phyloP scores from a whole-genome alignment of 1,140 invertebrate genomes.

The Drusus annulatus region DNA sequence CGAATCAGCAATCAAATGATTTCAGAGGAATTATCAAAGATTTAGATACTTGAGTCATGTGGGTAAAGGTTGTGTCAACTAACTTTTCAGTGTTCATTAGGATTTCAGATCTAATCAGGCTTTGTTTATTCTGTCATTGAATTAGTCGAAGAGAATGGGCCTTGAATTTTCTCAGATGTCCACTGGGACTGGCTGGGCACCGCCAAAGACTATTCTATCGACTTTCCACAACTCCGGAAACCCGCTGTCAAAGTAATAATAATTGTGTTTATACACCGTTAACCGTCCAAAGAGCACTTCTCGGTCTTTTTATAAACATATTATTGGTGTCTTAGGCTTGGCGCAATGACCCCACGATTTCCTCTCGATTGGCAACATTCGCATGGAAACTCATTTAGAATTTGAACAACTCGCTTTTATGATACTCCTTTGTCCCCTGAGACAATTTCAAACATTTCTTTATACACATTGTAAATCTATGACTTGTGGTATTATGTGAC shows the following conservation, averaged over 20 bases:
- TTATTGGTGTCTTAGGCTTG: slow-evolving; percentile 12
- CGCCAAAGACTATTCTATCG: neutral
- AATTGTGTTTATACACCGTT: slow-evolving; percentile 27
- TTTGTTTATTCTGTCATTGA: neutral
- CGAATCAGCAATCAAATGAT: too few species aligned
- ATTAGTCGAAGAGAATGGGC: neutral
- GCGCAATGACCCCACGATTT: slow-evolving; percentile 11
- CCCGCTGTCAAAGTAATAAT: neutral
- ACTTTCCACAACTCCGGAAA: slow-evolving; percentile 8
- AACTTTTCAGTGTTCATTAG: too few species aligned
- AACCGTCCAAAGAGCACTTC: slow-evolving; percentile 17
- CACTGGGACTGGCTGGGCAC: neutral
- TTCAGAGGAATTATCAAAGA: too few species aligned
- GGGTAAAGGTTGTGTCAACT: too few species aligned
- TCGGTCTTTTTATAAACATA: slow-evolving; percentile 18
- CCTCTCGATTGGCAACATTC: neutral
- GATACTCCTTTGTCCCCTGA: too few species aligned
- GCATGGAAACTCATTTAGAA: slow-evolving; percentile 4
- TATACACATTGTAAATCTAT: neutral
- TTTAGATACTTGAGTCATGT: too few species aligned
- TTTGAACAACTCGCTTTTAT: neutral
- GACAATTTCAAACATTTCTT: neutral
- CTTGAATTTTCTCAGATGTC: neutral
- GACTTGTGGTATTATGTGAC: too few species aligned
- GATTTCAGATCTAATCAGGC: too few species aligned